Base-by-base conservation (phyloP, 2,113 vertebrate species). In the Poeciliopsis occidentalis region DNA sequence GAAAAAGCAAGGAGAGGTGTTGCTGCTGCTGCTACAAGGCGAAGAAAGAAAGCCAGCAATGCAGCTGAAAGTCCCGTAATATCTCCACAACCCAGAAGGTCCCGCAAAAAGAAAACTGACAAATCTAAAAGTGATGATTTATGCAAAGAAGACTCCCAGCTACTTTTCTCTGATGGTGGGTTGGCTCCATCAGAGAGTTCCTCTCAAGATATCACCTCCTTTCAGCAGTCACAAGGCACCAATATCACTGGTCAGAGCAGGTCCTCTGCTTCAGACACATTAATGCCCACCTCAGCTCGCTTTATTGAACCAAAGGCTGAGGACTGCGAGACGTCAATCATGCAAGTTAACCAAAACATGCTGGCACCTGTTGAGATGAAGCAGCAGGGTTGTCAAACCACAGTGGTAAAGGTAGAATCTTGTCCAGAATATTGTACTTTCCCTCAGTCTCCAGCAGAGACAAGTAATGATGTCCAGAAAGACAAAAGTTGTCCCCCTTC, bases 31-130 rank as follows among this genome's bases (percentile, higher is more conserved):
- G 70, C 30, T 31, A 31, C 88, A 32, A 92, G 92, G 47, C 95
- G 92, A 86, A 95, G 93, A 90, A 95, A 92, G 91, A 96, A 91
- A 92, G 92, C 73, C 89, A 87, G 87, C 66, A 22, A 29, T 64
- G 63, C 83, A 4, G 17, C 69, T 11, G 67, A 41, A 30, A 75
- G 27, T 67, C 63, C 86, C 3, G 7, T 74, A 79, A 64, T 29
- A 24, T 26, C 60, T 15, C 71, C 73, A 31, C 91, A 70, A 85
- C 73, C 75, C 12, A 89, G 76, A 47, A 89, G 73, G 66, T 75
- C 85, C 37, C 69, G 76, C 10, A 93, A 89, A 76, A 94, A 93
- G 76, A 94, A 91, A 54, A 57, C 15, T 0, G 57, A 68, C 26
- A 67, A 91, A 57, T 88, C 71, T 27, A 90, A 91, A 89, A 90